phyloP scores from a whole-genome alignment of 2,888 invertebrate species.

The Drosophila helvetica region DNA sequence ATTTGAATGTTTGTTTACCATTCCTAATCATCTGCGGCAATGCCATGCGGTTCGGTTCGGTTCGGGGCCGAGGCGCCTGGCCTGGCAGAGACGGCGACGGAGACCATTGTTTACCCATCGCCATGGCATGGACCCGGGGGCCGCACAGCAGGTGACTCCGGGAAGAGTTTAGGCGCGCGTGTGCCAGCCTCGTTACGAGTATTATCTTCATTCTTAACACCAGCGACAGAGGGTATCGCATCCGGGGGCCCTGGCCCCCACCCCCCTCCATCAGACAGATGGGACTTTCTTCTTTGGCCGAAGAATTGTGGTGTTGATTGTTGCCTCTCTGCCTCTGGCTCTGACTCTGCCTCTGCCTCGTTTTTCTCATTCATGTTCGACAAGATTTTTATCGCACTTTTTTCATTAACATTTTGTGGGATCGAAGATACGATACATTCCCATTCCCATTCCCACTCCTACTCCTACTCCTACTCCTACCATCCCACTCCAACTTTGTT shows the following conservation, averaged over 20 bases:
- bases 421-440: constrained; percentile 27
- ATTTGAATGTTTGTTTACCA: constrained; percentile 60
- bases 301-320: constrained; percentile 70
- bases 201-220: constrained; percentile 81
- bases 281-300: constrained; percentile 63
- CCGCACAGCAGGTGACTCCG: constrained; percentile 71
- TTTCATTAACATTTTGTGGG: constrained; percentile 79
- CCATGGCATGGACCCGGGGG: constrained; percentile 29
- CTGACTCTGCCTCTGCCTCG: constrained; percentile 3
- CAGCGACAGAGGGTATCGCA: constrained; percentile 24
- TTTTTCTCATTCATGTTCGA: constrained; percentile 79
- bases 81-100: not conserved
- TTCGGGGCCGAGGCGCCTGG: constrained; percentile 62
- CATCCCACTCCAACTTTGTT: constrained; percentile 29
- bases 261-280: constrained; percentile 56
- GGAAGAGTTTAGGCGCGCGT: constrained; percentile 65
- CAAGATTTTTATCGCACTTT: constrained; percentile 73
- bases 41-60: constrained; percentile 10
- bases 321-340: no score
- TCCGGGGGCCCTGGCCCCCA: constrained; percentile 30
- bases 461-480: constrained; percentile 19
- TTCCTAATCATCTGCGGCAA: constrained; percentile 56
- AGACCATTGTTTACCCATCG: constrained; percentile 53
- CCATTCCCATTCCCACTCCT: constrained; percentile 24
- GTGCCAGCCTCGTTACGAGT: constrained; percentile 60